Base-by-base conservation (phyloP, 2,888 invertebrate genomes). In the Miltochrista miniata region DNA sequence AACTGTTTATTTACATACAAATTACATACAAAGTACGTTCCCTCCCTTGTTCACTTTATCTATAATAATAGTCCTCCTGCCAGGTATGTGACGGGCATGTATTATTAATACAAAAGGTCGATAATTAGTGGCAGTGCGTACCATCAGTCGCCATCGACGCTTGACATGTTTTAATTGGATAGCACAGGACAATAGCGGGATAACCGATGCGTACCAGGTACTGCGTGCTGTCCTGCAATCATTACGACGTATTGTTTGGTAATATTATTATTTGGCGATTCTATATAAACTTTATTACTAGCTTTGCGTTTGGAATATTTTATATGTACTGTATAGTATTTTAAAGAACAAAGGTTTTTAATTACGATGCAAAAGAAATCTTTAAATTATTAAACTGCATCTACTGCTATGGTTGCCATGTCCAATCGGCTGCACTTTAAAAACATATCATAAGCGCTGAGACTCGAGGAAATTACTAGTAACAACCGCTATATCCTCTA, bases 111-210 rank as follows among this genome's bases (percentile, higher is more conserved):
- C 76, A 80, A 83, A 83, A 79, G 77, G 74, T 70, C 71, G 72
- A 81, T 83, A 85, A 87, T 85, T 85, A 86, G 74, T 77, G 79
- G 78, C 79, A 80, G 72, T 74, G 73, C 70, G 72, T 69, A 76
- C 82, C 79, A 79, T 78, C 78, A 76, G 74, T 74, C 74, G 72
- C 69, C 79, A 83, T 84, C 83, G 82, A 83, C 79, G 85, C 79
- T 80, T 82, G 83, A 86, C 86, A 81, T 85, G 86, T 86, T 80
- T 75, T 87, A 87, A 89, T 87, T 89, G 87, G 87, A 83, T 86
- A 78, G 81, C 74, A 68, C 64, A 73, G 82, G 78, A 87, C 86
- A 86, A 85, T 84, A 72, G 79, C 70, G 65, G 68, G 66, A 70
- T 73, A 74, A 75, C 76, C 72, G 78, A 73, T 74, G 79, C 78